phyloP scores from a whole-genome alignment of 2,888 invertebrate genomes.

The Listrodromus nycthemerus region DNA sequence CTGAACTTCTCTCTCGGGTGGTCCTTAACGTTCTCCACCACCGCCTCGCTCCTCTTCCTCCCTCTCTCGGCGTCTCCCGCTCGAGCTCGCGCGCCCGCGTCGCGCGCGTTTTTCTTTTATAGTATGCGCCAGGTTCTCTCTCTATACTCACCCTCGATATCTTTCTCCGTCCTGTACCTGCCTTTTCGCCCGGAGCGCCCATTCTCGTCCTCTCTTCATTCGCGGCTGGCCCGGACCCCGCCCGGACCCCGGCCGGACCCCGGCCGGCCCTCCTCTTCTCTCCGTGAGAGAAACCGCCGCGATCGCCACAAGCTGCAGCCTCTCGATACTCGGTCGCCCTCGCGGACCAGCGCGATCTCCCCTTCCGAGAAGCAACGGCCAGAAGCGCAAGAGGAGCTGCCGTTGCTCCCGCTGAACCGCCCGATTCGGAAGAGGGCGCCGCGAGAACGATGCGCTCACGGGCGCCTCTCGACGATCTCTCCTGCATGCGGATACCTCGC shows the following conservation, averaged over 20 bases:
- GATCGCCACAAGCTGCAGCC: conserved; percentile 55
- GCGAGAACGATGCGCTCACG: conserved; percentile 65
- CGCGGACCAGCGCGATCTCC: conserved; percentile 63
- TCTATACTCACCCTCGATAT: conserved; percentile 48
- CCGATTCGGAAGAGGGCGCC: conserved; percentile 69
- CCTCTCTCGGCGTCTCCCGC: conserved; percentile 67
- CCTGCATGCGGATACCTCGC: conserved; percentile 51
- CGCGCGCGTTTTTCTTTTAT: conserved; percentile 62
- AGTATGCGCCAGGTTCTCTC: conserved; percentile 61
- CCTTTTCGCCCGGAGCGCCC: conserved; percentile 54
- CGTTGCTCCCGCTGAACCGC: conserved; percentile 29
- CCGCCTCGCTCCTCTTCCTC: conserved; percentile 53
- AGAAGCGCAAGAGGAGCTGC: conserved; percentile 42
- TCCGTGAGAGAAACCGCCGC: conserved; percentile 51
- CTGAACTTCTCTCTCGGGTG: conserved; percentile 83
- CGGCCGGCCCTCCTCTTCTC: background rate
- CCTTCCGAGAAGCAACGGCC: conserved; percentile 69
- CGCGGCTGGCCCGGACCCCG: conserved; percentile 50
- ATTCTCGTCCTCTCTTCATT: conserved; percentile 58
- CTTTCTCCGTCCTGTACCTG: conserved; percentile 52
- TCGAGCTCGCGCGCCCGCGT: conserved; percentile 52
- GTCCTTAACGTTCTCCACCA: conserved; percentile 78
- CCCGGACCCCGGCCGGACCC: conserved; percentile 11
- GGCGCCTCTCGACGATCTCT: conserved; percentile 60
- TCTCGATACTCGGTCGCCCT: conserved; percentile 61